Evolutionary conservation across 2,113 vertebrate species (phyloP).

Genomic region (Hippocampus mohnikei): DNA sequence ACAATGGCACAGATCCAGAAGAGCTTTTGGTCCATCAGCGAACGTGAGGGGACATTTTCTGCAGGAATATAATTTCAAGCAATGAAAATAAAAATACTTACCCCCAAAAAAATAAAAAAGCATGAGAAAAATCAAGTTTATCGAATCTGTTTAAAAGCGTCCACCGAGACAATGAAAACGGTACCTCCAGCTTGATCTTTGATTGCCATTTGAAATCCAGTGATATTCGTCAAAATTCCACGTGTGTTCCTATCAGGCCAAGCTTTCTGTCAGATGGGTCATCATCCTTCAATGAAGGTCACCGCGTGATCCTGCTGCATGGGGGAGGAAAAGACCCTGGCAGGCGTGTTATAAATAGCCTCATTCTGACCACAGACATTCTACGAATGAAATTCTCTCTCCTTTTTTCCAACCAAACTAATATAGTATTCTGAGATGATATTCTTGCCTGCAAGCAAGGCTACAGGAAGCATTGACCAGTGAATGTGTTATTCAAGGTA

Average conservation of each 20-base stretch:
- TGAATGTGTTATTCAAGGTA: not conserved
- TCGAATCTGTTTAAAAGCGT: not conserved
- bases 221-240: constrained; percentile 17
- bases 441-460: not conserved
- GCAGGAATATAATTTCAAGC: not conserved
- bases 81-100: not conserved
- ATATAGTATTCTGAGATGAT: not conserved
- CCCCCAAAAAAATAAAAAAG: not conserved
- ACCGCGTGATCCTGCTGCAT: constrained; percentile 27
- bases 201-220: not conserved
- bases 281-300: constrained; percentile 52
- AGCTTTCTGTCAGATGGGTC: constrained; percentile 37
- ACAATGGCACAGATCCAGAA: constrained; percentile 23
- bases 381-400: constrained; percentile 2
- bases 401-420: not conserved
- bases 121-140: not conserved
- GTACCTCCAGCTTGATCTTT: not conserved
- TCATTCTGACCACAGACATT: constrained; percentile 14
- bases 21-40: constrained; percentile 10
- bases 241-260: constrained; percentile 12
- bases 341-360: constrained; percentile 53
- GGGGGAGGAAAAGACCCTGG: constrained; percentile 14
- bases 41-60: not conserved
- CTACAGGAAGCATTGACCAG: not conserved
- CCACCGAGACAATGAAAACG: not conserved